These are phyloP conservation scores for Corythornis madagascariensis DNA, from an alignment of 2,113 vertebrate genomes.

Conservation along the genomic window DNA sequence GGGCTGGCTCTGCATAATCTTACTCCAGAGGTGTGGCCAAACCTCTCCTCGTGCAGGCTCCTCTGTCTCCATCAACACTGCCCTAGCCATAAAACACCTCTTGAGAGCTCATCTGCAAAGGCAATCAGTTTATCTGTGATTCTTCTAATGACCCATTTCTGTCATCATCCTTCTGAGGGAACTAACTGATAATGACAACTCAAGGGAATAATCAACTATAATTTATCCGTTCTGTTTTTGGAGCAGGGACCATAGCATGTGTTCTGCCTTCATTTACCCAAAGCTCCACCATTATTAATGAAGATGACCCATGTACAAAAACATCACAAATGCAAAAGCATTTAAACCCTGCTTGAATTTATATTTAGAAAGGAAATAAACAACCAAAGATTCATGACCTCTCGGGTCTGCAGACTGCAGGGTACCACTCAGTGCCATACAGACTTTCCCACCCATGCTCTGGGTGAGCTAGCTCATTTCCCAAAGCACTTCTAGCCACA, in stretches of 20 bases:
- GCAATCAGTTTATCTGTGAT: constrained; percentile 27
- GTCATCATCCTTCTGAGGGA: constrained; percentile 49
- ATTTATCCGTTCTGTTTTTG: not conserved
- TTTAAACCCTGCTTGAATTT: not conserved
- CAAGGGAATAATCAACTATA: constrained; percentile 58
- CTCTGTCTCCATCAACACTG: not conserved
- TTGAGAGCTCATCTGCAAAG: constrained; percentile 48
- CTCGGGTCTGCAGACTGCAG: not conserved
- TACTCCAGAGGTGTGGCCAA: constrained; percentile 12
- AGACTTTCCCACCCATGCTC: not conserved
- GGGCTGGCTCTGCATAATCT: not conserved
- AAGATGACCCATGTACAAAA: not conserved
- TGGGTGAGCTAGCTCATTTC: constrained; percentile 26
- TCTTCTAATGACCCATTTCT: constrained; percentile 65
- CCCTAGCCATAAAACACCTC: constrained; percentile 33
- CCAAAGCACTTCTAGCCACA: constrained; percentile 17
- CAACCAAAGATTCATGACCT: constrained; percentile 3
- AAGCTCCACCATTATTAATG: not conserved
- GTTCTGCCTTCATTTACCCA: not conserved
- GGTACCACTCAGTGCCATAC: not conserved
- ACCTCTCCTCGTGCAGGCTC: not conserved
- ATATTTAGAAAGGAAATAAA: constrained; percentile 53
- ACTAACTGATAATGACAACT: constrained; percentile 57
- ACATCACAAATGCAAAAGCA: not conserved
- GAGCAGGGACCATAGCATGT: not conserved